Percentiles rank a stretch among this genome's conserved stretches.
Conservation (phyloP, 2,797 vertebrate genomes). For the Leptatherina wallacei region DNA sequence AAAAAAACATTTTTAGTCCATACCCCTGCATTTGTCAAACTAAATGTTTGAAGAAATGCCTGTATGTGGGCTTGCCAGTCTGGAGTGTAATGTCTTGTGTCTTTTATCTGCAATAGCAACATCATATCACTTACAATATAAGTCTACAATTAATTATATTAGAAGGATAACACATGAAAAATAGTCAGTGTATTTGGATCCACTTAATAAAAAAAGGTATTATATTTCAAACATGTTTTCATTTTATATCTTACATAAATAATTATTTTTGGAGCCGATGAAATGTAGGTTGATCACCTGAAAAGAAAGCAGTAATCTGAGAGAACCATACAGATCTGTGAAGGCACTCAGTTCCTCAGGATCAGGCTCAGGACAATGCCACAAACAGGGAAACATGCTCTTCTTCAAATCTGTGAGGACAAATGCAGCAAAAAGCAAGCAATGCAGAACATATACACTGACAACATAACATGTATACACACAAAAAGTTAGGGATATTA, state of each 20-base stretch:
- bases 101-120: conserved; percentile 60
- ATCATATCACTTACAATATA: not conserved
- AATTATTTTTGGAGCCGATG: not conserved
- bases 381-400: conserved; percentile 31
- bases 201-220: not conserved
- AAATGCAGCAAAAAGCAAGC: conserved; percentile 1
- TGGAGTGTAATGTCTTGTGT: conserved; percentile 17
- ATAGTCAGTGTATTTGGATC: not conserved
- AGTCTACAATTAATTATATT: not conserved
- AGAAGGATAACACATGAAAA: not conserved
- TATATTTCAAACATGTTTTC: not conserved
- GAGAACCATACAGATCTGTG: conserved; percentile 66
- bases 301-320: conserved; percentile 69
- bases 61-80: conserved; percentile 49
- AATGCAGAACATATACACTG: not conserved
- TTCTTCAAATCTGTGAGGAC: conserved; percentile 53
- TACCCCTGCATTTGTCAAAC: conserved; percentile 74
- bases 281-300: conserved; percentile 50
- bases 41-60: conserved; percentile 68
- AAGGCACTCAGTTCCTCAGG: conserved; percentile 75
- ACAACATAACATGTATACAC: not conserved
- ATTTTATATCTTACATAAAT: not conserved
- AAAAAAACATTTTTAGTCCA: not conserved
- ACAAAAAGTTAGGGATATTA: not conserved
- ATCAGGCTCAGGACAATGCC: conserved; percentile 52